Evolutionary conservation across 2,888 invertebrate genomes (phyloP).

Genomic region (Venustoraphidia nigricollis): DNA sequence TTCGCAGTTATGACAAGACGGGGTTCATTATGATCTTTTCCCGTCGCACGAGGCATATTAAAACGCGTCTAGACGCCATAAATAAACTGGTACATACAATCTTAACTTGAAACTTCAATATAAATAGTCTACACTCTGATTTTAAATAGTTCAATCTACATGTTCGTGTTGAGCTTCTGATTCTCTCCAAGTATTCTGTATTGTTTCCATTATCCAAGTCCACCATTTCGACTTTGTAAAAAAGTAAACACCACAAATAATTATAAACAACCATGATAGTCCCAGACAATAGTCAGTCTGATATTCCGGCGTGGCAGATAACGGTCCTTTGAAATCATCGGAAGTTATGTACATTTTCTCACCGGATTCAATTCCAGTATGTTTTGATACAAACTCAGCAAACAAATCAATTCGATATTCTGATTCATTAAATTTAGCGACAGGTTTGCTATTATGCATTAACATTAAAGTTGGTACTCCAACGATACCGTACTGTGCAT

Average conservation of each 20-base stretch:
- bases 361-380: slow-evolving; percentile 52
- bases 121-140: no score
- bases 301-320: slow-evolving; percentile 57
- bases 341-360: slow-evolving; percentile 54
- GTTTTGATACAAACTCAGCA: slow-evolving; percentile 57
- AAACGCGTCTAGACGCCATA: not conserved
- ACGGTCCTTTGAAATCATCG: slow-evolving; percentile 64
- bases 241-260: slow-evolving; percentile 56
- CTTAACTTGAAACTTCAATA: not conserved
- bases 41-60: not conserved
- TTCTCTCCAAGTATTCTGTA: slow-evolving; percentile 78
- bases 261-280: slow-evolving; percentile 73
- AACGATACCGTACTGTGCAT: slow-evolving; percentile 81
- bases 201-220: slow-evolving; percentile 64
- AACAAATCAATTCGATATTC: slow-evolving; percentile 67
- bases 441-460: slow-evolving; percentile 76
- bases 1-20: no score
- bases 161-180: slow-evolving; percentile 72
- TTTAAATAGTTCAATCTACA: slow-evolving; percentile 35
- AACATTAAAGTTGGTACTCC: slow-evolving; percentile 80
- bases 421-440: slow-evolving; percentile 71
- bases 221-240: slow-evolving; percentile 64
- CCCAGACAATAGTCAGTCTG: slow-evolving; percentile 70
- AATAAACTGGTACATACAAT: not conserved
- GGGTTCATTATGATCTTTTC: no score